Evolutionary conservation across 2,797 vertebrate genomes (phyloP), one percentile per base, ranked within the genome.

Genomic region (Sebastes aleutianus): DNA sequence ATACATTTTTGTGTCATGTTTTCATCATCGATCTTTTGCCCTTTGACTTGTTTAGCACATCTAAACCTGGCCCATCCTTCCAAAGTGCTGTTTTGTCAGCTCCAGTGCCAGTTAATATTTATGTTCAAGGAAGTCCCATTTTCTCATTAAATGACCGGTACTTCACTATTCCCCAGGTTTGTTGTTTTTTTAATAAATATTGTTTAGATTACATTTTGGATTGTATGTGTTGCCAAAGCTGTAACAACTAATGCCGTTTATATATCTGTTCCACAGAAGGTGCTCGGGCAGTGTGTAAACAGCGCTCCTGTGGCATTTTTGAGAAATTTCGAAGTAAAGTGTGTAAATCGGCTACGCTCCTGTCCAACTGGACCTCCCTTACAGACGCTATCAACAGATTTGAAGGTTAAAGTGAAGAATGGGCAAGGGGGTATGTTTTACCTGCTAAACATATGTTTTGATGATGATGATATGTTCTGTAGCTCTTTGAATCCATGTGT

Each of bases 101-200:
- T 76, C 90, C 91, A 58, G 84, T 82, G 24, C 93, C 88, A 10
- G 82, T 91, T 11, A 89, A 87, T 82, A 91, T 88, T 67, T 99
- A 99, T 86, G 92, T 77, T 70, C 96, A 97, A 92, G 97, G 97
- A 82, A 96, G 96, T 87, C 96, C 97, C 3, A 88, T 99, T 81
- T 88, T 97, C 73, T 96, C 94, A 1, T 74, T 80, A 18, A 87
- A 92, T 70, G 89, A 96, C 68, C 88, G 91, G 0, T 97, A 96
- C 89, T 96, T 99, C 70, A 97, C 95, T 5, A 77, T 99, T 68
- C 97, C 97, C 1, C 99, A 98, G 97, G 98, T 98, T 88, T 31
- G 89, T 70, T 63, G 2, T 76, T 57, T 64, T 34, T 31, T 47
- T 8, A 14, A 1, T 26, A 18, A 8, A 11, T 0, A 6, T 67